Evolutionary conservation across 1,140 invertebrate species (phyloP), one percentile per base, ranked within the genome.

Genomic region (Magallana ariakensis): DNA sequence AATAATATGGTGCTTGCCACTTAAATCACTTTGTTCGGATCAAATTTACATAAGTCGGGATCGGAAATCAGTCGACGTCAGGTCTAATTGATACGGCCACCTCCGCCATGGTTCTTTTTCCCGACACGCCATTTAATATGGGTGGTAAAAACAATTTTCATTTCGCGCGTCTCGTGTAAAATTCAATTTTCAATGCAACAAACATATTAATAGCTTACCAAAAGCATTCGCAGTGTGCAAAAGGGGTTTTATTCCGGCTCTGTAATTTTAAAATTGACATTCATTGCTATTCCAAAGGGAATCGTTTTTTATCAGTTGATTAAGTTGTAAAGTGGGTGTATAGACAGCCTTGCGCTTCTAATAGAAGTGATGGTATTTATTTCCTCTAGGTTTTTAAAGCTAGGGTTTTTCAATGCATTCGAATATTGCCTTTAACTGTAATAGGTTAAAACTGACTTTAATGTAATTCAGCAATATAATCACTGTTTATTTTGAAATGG

Each of bases 61-160:
- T 75, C 66, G 66, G 66, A 75, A 75, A 75, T 75, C 66, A 75
- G 66, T 75, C 66, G 26, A 75, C 66, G 66, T 75, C 66, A 75
- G 22, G 19, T 75, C 66, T 75, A 75, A 75, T 75, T 75, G 66
- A 75, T 75, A 26, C 33, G 13, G 33, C 66, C 66, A 26, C 22
- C 66, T 75, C 66, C 66, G 66, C 66, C 66, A 26, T 26, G 22
- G 66, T 4, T 75, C 33, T 75, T 75, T n/a, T 26, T 75, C 66
- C 66, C 66, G 66, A 75, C 66, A 60, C 58, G 66, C 22, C 66
- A 75, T 75, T 75, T 26, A 75, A 75, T 75, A 26, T 75, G 66
- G 66, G 66, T 75, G 66, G 66, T 75, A 75, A 75, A 75, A 75
- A 75, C 66, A 75, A 75, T 75, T 75, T 75, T 75, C 66, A 75